Percentiles rank a stretch among this genome's conserved stretches.
These are phyloP conservation scores for Odontamblyopus rebecca DNA, from an alignment of 2,797 vertebrate species.

Conservation along the genomic window DNA sequence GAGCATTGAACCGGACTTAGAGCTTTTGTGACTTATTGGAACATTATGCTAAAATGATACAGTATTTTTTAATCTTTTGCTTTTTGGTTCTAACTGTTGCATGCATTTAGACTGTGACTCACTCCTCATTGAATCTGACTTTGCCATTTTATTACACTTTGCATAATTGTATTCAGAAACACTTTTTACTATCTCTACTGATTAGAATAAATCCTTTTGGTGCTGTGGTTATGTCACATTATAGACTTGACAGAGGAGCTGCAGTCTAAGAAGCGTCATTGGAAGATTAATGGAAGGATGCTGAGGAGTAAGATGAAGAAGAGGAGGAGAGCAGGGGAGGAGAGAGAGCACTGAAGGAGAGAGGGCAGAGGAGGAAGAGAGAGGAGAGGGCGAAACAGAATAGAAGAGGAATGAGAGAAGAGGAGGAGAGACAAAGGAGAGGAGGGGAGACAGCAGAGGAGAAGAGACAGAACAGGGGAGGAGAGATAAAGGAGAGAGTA, in stretches of 20 bases:
- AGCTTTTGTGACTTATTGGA: neutral
- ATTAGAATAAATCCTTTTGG: constrained; percentile 34
- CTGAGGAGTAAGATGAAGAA: constrained; percentile 22
- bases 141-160: neutral
- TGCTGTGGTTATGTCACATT: constrained; percentile 4
- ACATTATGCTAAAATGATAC: neutral
- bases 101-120: neutral
- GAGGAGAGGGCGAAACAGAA: neutral
- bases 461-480: too few species aligned
- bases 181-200: constrained; percentile 21
- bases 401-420: too few species aligned
- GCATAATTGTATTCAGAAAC: neutral
- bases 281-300: constrained; percentile 36
- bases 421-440: neutral
- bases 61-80: neutral
- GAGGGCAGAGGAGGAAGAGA: too few species aligned
- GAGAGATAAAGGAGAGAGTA: too few species aligned
- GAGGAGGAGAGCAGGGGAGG: neutral
- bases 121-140: neutral
- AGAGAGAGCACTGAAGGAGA: too few species aligned
- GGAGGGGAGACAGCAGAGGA: neutral
- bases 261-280: constrained; percentile 46
- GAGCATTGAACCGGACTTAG: neutral
- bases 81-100: neutral
- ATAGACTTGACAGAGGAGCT: constrained; percentile 13